Percentiles rank a stretch among this genome's conserved stretches.
These are phyloP conservation scores for Dinocampus coccinellae DNA, from an alignment of 2,888 invertebrate genomes.

Conservation along the genomic window DNA sequence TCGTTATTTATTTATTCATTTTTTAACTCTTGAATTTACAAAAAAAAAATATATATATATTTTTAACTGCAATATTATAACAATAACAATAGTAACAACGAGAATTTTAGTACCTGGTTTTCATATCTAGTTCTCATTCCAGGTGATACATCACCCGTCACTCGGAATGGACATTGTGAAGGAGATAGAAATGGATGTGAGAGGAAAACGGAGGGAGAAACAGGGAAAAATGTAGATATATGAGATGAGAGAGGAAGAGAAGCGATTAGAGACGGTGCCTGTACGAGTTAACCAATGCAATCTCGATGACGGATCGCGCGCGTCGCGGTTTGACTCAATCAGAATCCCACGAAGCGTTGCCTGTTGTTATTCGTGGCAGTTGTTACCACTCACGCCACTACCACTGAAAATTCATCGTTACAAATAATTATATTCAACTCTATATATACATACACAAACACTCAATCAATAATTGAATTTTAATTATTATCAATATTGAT, in stretches of 20 bases:
- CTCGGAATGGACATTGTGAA: not conserved
- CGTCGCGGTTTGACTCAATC: conserved; percentile 48
- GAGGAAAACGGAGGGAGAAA: not conserved
- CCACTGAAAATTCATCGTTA: not conserved
- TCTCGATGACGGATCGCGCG: conserved; percentile 48
- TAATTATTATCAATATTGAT: too few relatives aligned
- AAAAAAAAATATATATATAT: not conserved
- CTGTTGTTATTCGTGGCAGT: conserved; percentile 35
- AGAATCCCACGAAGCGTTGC: conserved; percentile 51
- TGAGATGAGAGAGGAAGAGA: conserved; percentile 19
- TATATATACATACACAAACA: not conserved
- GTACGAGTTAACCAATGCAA: conserved; percentile 46
- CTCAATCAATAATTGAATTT: not conserved
- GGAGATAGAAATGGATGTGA: not conserved
- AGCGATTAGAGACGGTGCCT: conserved; percentile 51
- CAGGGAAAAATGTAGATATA: not conserved
- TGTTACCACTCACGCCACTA: not conserved
- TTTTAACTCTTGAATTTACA: not conserved
- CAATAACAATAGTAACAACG: too few relatives aligned
- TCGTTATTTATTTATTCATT: not conserved
- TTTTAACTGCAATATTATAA: not conserved
- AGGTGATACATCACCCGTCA: conserved; percentile 2
- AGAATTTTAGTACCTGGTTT: too few relatives aligned
- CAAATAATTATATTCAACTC: not conserved
- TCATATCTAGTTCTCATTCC: not conserved